These are phyloP conservation scores for Pseudomyrmex dendroicus DNA, from an alignment of 1,140 invertebrate genomes.

Conservation along the genomic window DNA sequence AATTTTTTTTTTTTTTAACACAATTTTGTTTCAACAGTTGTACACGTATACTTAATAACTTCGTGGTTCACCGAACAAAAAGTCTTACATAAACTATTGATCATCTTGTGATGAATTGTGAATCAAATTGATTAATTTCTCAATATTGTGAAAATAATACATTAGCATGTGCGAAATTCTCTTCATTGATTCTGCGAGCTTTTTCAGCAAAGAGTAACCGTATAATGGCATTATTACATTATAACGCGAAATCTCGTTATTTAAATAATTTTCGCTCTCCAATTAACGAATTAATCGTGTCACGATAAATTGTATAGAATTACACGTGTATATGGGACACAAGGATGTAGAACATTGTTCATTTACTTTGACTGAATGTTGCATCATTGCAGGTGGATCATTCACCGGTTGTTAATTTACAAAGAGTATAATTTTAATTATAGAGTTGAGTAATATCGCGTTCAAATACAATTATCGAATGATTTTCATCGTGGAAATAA, in stretches of 20 bases:
- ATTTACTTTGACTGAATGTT: conserved; percentile 41
- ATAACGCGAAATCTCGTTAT: background rate
- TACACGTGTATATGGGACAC: background rate
- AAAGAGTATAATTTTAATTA: conserved; percentile 28
- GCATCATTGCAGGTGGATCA: background rate
- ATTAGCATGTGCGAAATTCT: too few relatives aligned
- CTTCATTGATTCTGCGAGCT: too few relatives aligned
- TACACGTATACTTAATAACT: too few relatives aligned
- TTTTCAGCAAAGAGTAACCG: background rate
- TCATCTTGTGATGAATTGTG: too few relatives aligned
- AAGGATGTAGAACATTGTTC: background rate
- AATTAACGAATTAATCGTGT: conserved; percentile 37
- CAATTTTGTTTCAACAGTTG: too few relatives aligned
- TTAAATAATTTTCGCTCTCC: conserved; percentile 35
- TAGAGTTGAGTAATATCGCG: conserved; percentile 1
- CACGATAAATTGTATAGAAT: conserved; percentile 32
- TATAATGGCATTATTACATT: background rate
- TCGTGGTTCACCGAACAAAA: too few relatives aligned
- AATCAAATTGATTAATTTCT: background rate
- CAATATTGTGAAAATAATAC: background rate
- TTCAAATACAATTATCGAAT: conserved; percentile 5
- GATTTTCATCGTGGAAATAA: background rate
- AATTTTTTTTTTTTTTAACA: too few relatives aligned
- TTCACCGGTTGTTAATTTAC: conserved; percentile 17
- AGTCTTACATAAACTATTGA: too few relatives aligned